These are phyloP conservation scores for Gambusia holbrooki DNA, from an alignment of 2,113 vertebrate genomes.

Conservation along the genomic window DNA sequence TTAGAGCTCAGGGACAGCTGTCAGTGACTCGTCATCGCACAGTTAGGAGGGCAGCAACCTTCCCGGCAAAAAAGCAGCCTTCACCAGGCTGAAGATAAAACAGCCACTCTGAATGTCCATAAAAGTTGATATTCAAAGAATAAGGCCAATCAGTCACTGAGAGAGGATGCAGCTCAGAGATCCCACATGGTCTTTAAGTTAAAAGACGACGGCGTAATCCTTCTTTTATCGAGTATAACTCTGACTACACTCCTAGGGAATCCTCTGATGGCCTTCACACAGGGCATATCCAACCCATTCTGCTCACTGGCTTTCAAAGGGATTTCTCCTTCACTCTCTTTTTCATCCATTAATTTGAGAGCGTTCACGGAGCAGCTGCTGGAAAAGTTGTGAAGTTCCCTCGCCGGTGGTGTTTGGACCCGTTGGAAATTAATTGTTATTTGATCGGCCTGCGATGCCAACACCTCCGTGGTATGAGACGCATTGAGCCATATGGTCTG, in stretches of 20 bases:
- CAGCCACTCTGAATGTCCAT: neutral
- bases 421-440: constrained; percentile 55
- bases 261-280: constrained; percentile 46
- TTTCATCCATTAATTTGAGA: constrained; percentile 9
- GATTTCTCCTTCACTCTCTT: constrained; percentile 43
- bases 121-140: neutral
- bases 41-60: constrained; percentile 35
- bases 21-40: constrained; percentile 25
- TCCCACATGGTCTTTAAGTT: neutral
- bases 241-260: constrained; percentile 15
- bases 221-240: constrained; percentile 17
- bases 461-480: constrained; percentile 38
- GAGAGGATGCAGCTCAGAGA: neutral
- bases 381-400: constrained; percentile 30
- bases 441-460: constrained; percentile 40
- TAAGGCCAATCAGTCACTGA: too few relatives aligned
- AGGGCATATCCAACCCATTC: constrained; percentile 60
- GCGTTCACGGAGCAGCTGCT: constrained; percentile 62
- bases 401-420: constrained; percentile 46
- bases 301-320: constrained; percentile 58
- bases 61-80: constrained; percentile 32
- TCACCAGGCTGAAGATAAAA: constrained; percentile 26
- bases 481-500: constrained; percentile 46
- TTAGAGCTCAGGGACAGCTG: constrained; percentile 54
- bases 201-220: constrained; percentile 4